These are phyloP conservation scores for Drosophila bocqueti DNA, from an alignment of 1,140 invertebrate species.

Conservation along the genomic window DNA sequence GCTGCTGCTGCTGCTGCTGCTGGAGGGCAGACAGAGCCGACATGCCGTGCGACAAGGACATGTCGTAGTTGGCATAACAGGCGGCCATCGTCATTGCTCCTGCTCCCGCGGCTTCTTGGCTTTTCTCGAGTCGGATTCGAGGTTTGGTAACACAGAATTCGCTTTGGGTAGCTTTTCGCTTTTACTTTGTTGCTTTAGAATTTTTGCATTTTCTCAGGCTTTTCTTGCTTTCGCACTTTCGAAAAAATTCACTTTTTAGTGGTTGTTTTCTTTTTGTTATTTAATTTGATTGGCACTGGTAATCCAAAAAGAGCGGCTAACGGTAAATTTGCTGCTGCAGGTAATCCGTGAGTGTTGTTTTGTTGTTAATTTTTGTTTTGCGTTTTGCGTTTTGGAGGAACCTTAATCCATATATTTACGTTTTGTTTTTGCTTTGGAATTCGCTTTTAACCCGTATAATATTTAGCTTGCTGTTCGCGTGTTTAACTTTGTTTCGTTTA, in stretches of 20 bases:
- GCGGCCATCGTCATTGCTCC: slow-evolving; percentile 84
- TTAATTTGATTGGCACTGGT: slow-evolving; percentile 76
- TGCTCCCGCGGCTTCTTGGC: slow-evolving; percentile 24
- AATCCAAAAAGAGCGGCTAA: slow-evolving; percentile 79
- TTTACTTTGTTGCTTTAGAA: slow-evolving; percentile 43
- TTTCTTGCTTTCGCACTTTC: slow-evolving; percentile 48
- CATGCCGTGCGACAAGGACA: slow-evolving; percentile 74
- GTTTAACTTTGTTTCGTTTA: slow-evolving; percentile 62
- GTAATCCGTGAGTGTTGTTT: slow-evolving; percentile 64
- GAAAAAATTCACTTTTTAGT: slow-evolving; percentile 53
- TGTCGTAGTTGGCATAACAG: slow-evolving; percentile 84
- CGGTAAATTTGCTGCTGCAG: slow-evolving; percentile 62
- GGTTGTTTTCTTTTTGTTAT: slow-evolving; percentile 24
- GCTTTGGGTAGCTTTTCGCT: slow-evolving; percentile 51
- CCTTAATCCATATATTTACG: slow-evolving; percentile 80
- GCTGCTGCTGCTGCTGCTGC: slow-evolving; percentile 68
- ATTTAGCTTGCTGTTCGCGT: slow-evolving; percentile 49
- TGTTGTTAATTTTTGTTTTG: slow-evolving; percentile 32
- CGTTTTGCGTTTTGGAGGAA: slow-evolving; percentile 64
- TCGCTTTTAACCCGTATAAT: slow-evolving; percentile 73
- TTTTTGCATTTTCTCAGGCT: slow-evolving; percentile 60
- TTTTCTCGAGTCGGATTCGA: slow-evolving; percentile 29
- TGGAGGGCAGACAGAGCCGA: slow-evolving; percentile 55
- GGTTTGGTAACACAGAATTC: slow-evolving; percentile 53
- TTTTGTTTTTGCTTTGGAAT: slow-evolving; percentile 53